phyloP scores from a whole-genome alignment of 2,888 invertebrate species.

The Cheilosia pagana region DNA sequence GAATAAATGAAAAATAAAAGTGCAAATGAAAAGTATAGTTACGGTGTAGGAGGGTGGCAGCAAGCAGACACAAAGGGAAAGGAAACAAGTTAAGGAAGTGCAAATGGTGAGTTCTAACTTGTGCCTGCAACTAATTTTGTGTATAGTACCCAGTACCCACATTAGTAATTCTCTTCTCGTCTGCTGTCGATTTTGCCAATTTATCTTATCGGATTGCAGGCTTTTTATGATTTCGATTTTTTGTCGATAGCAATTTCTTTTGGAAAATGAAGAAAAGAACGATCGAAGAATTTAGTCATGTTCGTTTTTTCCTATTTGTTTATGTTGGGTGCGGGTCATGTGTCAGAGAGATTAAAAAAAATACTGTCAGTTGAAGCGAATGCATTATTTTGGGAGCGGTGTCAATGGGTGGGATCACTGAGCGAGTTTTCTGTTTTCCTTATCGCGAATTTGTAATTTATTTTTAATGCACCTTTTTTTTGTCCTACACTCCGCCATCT shows the following conservation, averaged over 20 bases:
- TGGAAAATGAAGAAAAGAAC: background rate
- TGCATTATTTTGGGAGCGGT: background rate
- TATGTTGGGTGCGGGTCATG: slow-evolving; percentile 1
- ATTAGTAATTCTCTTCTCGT: background rate
- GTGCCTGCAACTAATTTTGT: slow-evolving; percentile 1
- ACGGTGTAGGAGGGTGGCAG: background rate
- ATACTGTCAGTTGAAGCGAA: background rate
- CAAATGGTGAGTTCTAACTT: slow-evolving; percentile 23
- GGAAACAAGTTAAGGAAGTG: slow-evolving; percentile 18
- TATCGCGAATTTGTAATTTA: too few species aligned
- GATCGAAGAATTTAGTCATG: background rate
- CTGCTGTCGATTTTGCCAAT: slow-evolving; percentile 4
- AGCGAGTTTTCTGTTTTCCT: background rate
- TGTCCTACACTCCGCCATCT: background rate
- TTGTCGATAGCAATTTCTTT: background rate
- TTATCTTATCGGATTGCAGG: slow-evolving; percentile 1
- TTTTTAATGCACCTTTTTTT: background rate
- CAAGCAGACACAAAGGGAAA: slow-evolving; percentile 6
- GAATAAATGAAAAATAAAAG: background rate
- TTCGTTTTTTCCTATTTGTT: background rate
- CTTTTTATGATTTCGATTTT: background rate
- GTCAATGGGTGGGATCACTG: background rate
- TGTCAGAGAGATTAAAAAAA: background rate
- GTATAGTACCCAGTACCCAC: too few species aligned
- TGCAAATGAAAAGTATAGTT: slow-evolving; percentile 8